Evolutionary conservation across 2,888 invertebrate species (phyloP).

Genomic region (Amiota mariae): DNA sequence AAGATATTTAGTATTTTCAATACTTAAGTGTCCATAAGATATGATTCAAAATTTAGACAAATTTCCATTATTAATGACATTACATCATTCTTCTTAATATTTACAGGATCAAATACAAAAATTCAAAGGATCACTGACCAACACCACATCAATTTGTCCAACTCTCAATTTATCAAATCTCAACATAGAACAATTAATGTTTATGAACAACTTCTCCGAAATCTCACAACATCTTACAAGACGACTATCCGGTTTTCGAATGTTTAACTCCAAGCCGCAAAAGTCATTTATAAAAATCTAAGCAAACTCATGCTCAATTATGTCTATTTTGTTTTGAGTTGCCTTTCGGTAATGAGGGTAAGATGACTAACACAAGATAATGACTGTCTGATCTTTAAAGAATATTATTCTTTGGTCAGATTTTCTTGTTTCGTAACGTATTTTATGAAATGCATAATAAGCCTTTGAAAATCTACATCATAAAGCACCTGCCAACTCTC

Average conservation of each 20-base stretch:
- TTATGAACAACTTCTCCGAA: background rate
- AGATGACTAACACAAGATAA: background rate
- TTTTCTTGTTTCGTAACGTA: constrained; percentile 4
- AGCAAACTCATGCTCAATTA: constrained; percentile 25
- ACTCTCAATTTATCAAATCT: constrained; percentile 13
- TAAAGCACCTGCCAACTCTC: constrained; percentile 53
- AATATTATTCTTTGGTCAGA: background rate
- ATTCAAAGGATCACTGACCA: constrained; percentile 43
- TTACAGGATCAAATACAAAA: background rate
- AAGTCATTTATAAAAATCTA: constrained; percentile 28
- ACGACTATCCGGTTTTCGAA: constrained; percentile 6
- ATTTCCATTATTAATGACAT: constrained; percentile 14
- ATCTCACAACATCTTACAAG: background rate
- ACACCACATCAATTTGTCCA: constrained; percentile 56
- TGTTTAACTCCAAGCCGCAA: constrained; percentile 4
- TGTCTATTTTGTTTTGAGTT: constrained; percentile 18
- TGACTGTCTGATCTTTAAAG: background rate
- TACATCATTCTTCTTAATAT: background rate
- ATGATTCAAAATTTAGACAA: background rate
- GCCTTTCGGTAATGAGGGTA: constrained; percentile 12
- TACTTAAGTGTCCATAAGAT: too few relatives aligned
- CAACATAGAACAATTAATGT: background rate
- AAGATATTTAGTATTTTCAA: too few relatives aligned
- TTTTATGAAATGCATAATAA: constrained; percentile 33
- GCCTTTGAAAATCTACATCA: constrained; percentile 56